phyloP scores from a whole-genome alignment of 2,888 invertebrate species.

The Euclidia mi region DNA sequence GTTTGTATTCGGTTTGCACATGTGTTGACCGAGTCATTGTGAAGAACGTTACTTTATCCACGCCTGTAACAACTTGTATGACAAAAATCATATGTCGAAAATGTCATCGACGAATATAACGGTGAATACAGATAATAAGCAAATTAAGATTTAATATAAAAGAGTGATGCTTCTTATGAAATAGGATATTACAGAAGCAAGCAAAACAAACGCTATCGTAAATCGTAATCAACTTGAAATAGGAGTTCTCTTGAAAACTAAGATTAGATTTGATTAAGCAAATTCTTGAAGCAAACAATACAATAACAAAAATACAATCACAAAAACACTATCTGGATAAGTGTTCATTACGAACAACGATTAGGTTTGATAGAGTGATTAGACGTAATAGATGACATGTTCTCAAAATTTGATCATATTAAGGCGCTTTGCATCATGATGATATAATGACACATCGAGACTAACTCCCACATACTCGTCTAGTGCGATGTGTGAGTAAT shows the following conservation, averaged over 20 bases:
- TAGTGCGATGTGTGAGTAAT: conserved; percentile 42
- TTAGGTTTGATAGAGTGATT: conserved; percentile 4
- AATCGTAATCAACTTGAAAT: no score
- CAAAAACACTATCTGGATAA: background rate
- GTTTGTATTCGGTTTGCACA: conserved; percentile 36
- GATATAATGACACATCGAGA: conserved; percentile 34
- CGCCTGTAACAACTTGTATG: conserved; percentile 4
- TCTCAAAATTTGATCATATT: conserved; percentile 13
- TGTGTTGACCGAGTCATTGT: conserved; percentile 46
- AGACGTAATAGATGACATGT: background rate
- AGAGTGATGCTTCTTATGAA: no score
- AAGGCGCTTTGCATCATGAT: conserved; percentile 29
- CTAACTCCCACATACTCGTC: conserved; percentile 30
- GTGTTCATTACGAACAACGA: background rate
- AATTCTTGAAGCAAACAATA: no score
- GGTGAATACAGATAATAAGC: no score
- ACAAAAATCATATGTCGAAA: conserved; percentile 14
- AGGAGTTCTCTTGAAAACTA: no score
- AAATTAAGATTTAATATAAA: no score
- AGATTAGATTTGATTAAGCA: no score
- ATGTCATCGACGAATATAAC: background rate
- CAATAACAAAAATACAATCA: conserved; percentile 3
- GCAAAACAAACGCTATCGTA: no score
- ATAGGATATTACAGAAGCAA: no score
- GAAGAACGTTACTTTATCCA: conserved; percentile 34